Conservation (phyloP, 2,797 vertebrate genomes). For the Myotis planiceps region DNA sequence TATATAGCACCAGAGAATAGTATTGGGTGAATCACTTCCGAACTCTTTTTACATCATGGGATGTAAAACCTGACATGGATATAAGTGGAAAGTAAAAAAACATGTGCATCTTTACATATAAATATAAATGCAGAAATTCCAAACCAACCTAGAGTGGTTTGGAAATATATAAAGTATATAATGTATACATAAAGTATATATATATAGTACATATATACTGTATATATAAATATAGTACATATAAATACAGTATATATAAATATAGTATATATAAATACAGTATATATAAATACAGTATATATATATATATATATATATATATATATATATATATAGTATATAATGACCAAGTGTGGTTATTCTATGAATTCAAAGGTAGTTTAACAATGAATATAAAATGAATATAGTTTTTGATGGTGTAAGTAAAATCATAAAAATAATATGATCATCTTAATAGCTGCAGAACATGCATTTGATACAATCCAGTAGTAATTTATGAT, state of each 20-base stretch:
- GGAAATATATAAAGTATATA: neutral
- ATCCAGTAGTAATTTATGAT: neutral
- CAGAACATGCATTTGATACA: neutral
- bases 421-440: neutral
- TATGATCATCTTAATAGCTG: neutral
- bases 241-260: too few species aligned
- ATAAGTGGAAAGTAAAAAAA: neutral
- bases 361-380: neutral
- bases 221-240: too few species aligned
- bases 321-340: too few species aligned
- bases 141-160: neutral
- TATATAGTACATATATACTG: too few species aligned
- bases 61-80: neutral
- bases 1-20: neutral
- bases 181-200: neutral
- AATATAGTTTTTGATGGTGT: neutral
- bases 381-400: neutral
- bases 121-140: neutral
- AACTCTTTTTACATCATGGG: neutral
- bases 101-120: neutral
- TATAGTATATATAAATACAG: too few species aligned
- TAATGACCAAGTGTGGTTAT: neutral
- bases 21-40: neutral
- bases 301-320: too few species aligned
- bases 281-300: too few species aligned